These are phyloP conservation scores for Dendrocopos noguchii DNA, from an alignment of 2,113 vertebrate species.

Conservation along the genomic window DNA sequence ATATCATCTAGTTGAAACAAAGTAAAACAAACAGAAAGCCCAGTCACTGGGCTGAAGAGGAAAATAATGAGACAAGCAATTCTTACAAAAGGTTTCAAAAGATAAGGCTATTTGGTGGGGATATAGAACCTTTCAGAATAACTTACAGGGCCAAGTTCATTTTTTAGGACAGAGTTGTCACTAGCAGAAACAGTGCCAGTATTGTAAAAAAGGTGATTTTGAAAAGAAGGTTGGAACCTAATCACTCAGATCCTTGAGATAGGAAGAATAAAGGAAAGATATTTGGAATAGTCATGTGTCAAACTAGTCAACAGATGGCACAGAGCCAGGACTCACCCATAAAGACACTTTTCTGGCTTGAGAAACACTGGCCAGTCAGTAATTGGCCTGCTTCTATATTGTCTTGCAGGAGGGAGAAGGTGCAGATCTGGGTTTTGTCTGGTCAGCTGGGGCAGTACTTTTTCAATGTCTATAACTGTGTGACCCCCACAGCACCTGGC, in stretches of 20 bases:
- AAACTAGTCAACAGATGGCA: constrained; percentile 8
- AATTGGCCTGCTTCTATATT: background rate
- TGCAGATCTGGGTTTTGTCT: background rate
- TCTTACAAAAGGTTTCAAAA: background rate
- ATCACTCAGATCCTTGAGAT: background rate
- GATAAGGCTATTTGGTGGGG: background rate
- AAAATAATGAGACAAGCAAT: background rate
- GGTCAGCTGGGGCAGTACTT: background rate
- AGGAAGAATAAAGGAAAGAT: background rate
- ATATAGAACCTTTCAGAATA: constrained; percentile 1
- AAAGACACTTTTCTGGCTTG: constrained; percentile 6
- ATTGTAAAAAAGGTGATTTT: background rate
- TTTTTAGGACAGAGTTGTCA: background rate
- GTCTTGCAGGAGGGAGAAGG: background rate
- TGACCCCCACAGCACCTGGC: background rate
- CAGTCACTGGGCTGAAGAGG: background rate
- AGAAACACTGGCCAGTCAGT: background rate
- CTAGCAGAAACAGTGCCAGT: background rate
- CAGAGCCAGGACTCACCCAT: background rate
- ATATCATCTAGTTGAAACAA: background rate
- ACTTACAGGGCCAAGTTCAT: background rate
- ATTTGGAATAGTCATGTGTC: background rate
- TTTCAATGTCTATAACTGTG: background rate
- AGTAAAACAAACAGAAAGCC: background rate
- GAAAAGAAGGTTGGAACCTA: background rate